These are phyloP conservation scores for Idaea biselata DNA, from an alignment of 2,888 invertebrate species.

Conservation along the genomic window DNA sequence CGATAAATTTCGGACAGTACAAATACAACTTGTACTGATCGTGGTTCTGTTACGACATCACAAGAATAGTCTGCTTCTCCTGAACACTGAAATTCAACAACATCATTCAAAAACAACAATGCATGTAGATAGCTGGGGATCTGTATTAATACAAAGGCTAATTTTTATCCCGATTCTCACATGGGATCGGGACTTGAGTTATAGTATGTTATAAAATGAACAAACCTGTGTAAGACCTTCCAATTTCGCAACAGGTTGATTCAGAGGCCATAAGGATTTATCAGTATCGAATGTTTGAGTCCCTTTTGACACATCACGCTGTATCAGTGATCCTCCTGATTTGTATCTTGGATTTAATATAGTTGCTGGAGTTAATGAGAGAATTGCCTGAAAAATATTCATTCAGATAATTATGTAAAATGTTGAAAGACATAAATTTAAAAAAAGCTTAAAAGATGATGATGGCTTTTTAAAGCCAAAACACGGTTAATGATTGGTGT, in stretches of 20 bases:
- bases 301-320: conserved; percentile 84
- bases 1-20: conserved; percentile 77
- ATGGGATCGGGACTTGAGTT: too few species aligned
- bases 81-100: conserved; percentile 68
- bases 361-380: conserved; percentile 69
- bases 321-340: conserved; percentile 77
- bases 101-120: conserved; percentile 8
- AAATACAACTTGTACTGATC: conserved; percentile 85
- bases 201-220: too few species aligned
- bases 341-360: conserved; percentile 60
- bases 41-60: conserved; percentile 77
- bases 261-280: conserved; percentile 85
- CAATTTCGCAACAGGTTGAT: conserved; percentile 86
- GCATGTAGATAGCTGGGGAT: too few species aligned
- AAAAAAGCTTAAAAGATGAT: too few species aligned
- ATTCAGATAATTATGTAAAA: not conserved
- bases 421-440: too few species aligned
- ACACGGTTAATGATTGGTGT: too few species aligned
- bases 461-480: too few species aligned
- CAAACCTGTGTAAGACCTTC: conserved; percentile 81
- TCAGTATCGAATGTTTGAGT: conserved; percentile 87
- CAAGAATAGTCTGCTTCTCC: conserved; percentile 85
- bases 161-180: too few species aligned
- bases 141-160: too few species aligned
- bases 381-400: conserved; percentile 65